A percentile compares a stretch with the other conserved stretches of the same genome.
phyloP scores from a whole-genome alignment of 1,140 invertebrate species.

The Heliconius himera region DNA sequence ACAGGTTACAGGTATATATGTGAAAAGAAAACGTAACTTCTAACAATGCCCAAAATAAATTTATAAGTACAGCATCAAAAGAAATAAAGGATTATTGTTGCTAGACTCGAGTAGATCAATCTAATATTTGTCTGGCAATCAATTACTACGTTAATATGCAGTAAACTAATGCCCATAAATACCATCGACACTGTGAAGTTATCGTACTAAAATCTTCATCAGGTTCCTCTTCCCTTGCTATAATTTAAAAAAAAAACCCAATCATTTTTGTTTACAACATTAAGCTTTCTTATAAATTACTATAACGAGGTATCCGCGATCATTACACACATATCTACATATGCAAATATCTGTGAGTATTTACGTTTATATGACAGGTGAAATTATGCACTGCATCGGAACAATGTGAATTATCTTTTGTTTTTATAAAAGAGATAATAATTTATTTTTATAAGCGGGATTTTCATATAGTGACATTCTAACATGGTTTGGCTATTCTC shows the following conservation, averaged over 20 bases:
- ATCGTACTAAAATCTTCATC: neutral
- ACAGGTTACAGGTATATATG: too few species aligned
- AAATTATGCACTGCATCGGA: constrained; percentile 43
- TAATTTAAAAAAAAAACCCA: neutral
- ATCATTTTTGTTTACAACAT: neutral
- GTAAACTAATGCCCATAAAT: neutral
- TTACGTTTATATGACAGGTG: constrained; percentile 38
- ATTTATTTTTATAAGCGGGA: constrained; percentile 60
- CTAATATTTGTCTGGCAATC: too few species aligned
- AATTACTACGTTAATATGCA: neutral
- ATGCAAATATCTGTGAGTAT: constrained; percentile 30
- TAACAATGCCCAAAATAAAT: too few species aligned
- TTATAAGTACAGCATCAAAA: too few species aligned
- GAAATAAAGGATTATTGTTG: too few species aligned
- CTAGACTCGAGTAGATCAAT: too few species aligned
- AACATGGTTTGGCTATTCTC: constrained; percentile 64
- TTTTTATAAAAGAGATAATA: constrained; percentile 53
- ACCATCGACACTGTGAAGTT: neutral
- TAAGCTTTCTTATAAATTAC: constrained; percentile 25
- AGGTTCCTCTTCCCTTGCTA: too few species aligned
- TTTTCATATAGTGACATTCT: constrained; percentile 65
- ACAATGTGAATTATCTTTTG: constrained; percentile 53
- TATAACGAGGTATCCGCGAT: constrained; percentile 22
- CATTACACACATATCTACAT: constrained; percentile 17
- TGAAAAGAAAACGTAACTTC: too few species aligned